A percentile compares a stretch with the other conserved stretches of the same genome.
Evolutionary conservation across 2,113 vertebrate species (phyloP).

Genomic region (Campylomormyrus tamandua): DNA sequence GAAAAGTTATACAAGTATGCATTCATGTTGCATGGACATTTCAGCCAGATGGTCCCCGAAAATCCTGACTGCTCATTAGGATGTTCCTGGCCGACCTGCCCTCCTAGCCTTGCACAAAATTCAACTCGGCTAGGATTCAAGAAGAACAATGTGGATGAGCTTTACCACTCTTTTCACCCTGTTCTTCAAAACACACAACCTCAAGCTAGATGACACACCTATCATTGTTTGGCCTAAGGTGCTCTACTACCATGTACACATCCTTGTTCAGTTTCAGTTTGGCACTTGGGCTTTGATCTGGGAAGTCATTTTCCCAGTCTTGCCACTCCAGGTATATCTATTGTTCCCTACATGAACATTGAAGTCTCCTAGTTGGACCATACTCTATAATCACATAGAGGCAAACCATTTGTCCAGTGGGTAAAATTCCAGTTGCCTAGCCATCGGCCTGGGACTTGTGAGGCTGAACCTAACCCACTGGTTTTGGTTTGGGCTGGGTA

Average conservation of each 20-base stretch:
- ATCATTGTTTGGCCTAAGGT: background rate
- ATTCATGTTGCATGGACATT: background rate
- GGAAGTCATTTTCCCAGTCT: background rate
- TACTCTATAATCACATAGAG: background rate
- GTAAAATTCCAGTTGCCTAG: background rate
- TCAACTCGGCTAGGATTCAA: background rate
- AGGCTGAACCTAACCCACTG: too few species aligned
- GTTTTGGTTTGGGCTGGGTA: too few species aligned
- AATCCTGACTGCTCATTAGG: background rate
- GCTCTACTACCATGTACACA: background rate
- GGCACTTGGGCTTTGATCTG: background rate
- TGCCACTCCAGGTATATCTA: background rate
- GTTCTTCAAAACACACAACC: background rate
- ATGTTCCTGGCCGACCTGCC: background rate
- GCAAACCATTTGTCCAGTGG: background rate
- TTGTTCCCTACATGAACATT: background rate
- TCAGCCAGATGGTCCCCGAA: background rate
- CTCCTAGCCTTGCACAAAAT: background rate
- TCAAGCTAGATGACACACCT: background rate
- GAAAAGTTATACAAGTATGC: background rate
- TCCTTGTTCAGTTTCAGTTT: background rate
- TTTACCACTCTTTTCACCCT: background rate
- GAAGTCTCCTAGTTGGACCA: background rate
- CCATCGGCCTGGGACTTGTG: too few species aligned
- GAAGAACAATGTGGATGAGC: background rate